These are phyloP conservation scores for Gastracanthus pulcherrimus DNA, from an alignment of 2,888 invertebrate species.

Conservation along the genomic window DNA sequence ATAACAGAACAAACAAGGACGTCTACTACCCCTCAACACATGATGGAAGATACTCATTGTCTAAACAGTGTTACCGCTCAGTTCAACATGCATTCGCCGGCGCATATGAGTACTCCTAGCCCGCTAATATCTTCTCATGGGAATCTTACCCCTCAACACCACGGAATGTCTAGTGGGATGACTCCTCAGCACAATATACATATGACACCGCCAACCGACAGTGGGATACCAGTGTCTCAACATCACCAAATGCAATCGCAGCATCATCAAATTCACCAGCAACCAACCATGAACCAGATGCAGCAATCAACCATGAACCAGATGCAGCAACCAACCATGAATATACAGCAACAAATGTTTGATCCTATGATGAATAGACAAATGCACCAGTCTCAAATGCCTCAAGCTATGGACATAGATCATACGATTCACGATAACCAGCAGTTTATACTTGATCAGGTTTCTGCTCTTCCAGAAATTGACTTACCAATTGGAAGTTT, in stretches of 20 bases:
- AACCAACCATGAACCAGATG: slow-evolving; percentile 48
- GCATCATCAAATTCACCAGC: slow-evolving; percentile 51
- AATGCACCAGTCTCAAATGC: slow-evolving; percentile 66
- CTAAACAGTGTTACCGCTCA: slow-evolving; percentile 69
- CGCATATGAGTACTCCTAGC: slow-evolving; percentile 73
- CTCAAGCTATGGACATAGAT: slow-evolving; percentile 65
- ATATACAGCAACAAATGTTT: slow-evolving; percentile 69
- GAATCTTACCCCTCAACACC: slow-evolving; percentile 69
- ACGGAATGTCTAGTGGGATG: slow-evolving; percentile 64
- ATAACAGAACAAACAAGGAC: slow-evolving; percentile 74
- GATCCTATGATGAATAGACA: slow-evolving; percentile 72
- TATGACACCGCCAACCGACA: slow-evolving; percentile 68
- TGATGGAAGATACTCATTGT: slow-evolving; percentile 71
- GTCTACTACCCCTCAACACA: slow-evolving; percentile 72
- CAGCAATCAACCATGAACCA: slow-evolving; percentile 53
- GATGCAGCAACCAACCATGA: slow-evolving; percentile 61
- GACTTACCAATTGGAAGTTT: slow-evolving; percentile 72
- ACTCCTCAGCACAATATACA: slow-evolving; percentile 69
- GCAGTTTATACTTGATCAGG: slow-evolving; percentile 72
- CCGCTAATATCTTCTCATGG: slow-evolving; percentile 66
- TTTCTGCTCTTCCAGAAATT: slow-evolving; percentile 72
- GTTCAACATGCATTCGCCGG: slow-evolving; percentile 74
- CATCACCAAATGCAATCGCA: slow-evolving; percentile 58
- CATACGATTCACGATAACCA: slow-evolving; percentile 68
- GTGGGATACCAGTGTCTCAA: slow-evolving; percentile 62